Evolutionary conservation across 2,797 vertebrate species (phyloP), one percentile per base, ranked within the genome.

Genomic region (Karalla daura): DNA sequence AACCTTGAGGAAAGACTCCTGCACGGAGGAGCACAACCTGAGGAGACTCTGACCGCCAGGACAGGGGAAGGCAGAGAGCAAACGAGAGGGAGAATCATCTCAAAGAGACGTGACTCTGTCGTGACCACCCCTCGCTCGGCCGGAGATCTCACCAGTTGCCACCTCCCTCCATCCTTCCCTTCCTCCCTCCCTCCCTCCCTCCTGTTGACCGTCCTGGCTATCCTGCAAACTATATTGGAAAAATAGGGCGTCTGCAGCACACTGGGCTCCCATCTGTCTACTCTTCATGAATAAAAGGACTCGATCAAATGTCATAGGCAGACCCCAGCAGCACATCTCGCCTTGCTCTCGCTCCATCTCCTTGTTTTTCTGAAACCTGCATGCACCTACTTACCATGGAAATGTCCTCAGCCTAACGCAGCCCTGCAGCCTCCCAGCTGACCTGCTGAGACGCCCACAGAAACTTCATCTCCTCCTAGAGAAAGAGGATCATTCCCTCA

Each of bases 1-100:
- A 81, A 94, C 91, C 84, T 86, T 99, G 89, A 95, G 86, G 77
- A 96, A 88, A 92, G 96, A 96, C 80, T 90, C 70, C 70, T 99
- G 98, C 91, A 87, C 94, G 27, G 95, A 95, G 78, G 94, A 95
- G 70, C 94, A 90, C 81, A 92, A 91, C 78, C 82, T 92, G 86
- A 92, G 91, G 79, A 93, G 91, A 92, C 92, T 93, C 77, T 94
- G 91, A 93, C 81, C 68, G 62, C 64, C 62, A 32, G 55, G 49
- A 49, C 45, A 40, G 30, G 56, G 49, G 28, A 15, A 56, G 71
- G 46, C 71, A 41, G 64, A 62, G 63, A 44, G 40, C 53, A 68
- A 79, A 54, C n/a, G 25, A 28, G 69, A 77, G 78, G 58, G 63
- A 60, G 66, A 74, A 76, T 81, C 50, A 83, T 70, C 87, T 78